phyloP scores from a whole-genome alignment of 2,797 vertebrate species.

The Antennarius maculatus region DNA sequence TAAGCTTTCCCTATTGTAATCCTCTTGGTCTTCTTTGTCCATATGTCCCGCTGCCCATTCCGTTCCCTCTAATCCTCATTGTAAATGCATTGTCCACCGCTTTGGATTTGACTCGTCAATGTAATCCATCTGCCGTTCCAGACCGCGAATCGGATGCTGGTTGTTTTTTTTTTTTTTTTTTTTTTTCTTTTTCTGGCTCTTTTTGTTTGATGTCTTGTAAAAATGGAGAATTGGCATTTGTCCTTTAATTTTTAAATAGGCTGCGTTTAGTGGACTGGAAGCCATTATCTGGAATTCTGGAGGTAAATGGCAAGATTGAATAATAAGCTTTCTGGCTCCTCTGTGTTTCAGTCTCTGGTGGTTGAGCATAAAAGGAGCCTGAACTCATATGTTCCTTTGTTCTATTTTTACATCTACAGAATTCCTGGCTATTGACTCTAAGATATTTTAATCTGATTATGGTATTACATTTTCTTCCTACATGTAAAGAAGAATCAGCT shows the following conservation, averaged over 20 bases:
- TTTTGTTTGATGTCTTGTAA: slow-evolving; percentile 35
- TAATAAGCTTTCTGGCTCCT: slow-evolving; percentile 46
- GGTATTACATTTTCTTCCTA: slow-evolving; percentile 18
- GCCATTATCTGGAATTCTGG: slow-evolving; percentile 41
- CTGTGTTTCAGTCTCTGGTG: slow-evolving; percentile 27
- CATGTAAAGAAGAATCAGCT: neutral
- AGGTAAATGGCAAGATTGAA: slow-evolving; percentile 57
- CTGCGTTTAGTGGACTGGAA: slow-evolving; percentile 45
- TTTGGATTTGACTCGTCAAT: slow-evolving; percentile 48
- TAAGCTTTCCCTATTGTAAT: slow-evolving; percentile 48
- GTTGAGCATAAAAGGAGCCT: slow-evolving; percentile 23
- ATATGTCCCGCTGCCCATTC: slow-evolving; percentile 36
- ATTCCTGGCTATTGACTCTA: slow-evolving; percentile 18
- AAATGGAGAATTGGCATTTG: slow-evolving; percentile 47
- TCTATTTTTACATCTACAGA: slow-evolving; percentile 24
- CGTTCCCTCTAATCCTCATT: slow-evolving; percentile 45
- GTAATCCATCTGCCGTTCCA: slow-evolving; percentile 52
- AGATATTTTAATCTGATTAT: slow-evolving; percentile 37
- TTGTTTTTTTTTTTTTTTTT: neutral
- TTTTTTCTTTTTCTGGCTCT: slow-evolving; percentile 7
- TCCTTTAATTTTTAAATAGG: slow-evolving; percentile 51
- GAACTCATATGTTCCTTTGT: slow-evolving; percentile 14
- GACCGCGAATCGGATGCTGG: slow-evolving; percentile 34
- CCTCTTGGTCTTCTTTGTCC: slow-evolving; percentile 30
- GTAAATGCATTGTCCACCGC: slow-evolving; percentile 41